Base-by-base conservation (phyloP, 2,797 vertebrate species). In the Artibeus jamaicensis region DNA sequence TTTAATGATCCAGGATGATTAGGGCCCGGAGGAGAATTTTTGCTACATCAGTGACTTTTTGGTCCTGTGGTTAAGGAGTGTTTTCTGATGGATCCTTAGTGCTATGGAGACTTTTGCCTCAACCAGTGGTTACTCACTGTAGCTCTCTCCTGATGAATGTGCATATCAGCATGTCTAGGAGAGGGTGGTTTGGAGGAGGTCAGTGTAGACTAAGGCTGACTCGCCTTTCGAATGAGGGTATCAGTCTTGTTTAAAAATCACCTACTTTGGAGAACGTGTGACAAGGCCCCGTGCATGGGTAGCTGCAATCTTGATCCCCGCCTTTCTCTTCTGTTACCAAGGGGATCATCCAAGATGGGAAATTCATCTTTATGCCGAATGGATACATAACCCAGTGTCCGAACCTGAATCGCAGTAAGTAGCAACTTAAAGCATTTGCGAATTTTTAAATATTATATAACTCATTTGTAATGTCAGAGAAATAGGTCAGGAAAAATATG, bases 401-500 rank as follows among this genome's bases (percentile, higher is more conserved):
- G 12, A 99, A 99, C 98, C 99, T 99, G 55, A 99, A 99, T 98
- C 99, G 99, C 99, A 99, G 99, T 99, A 99, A 99, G 99, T 99
- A 98, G 77, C 67, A 81, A 70, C 87, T 96, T 77, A 71, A 79
- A 86, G 9, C 57, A 65, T 46, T 62, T 70, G 19, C 62, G 73
- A 65, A 48, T 83, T 92, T 83, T 67, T 62, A 84, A 42, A 39
- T 76, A 5, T 55, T 34, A n/a, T 12, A 7, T 62, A 44, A 79
- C 29, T 67, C 78, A 21, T 62, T 91, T 44, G 53, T 65, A 34
- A 12, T 55, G 50, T 74, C 11, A 82, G 48, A 92, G 16, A 86
- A 81, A 74, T 9, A 14, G 7, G 5, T 44, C 14, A 68, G n/a
- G 59, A 70, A 84, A 19, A 57, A 48, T 48, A 22, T 1, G 8